Percentiles rank a stretch among this genome's conserved stretches.
Conservation (phyloP, 2,888 invertebrate species). For the Cosmorhoe ocellata region DNA sequence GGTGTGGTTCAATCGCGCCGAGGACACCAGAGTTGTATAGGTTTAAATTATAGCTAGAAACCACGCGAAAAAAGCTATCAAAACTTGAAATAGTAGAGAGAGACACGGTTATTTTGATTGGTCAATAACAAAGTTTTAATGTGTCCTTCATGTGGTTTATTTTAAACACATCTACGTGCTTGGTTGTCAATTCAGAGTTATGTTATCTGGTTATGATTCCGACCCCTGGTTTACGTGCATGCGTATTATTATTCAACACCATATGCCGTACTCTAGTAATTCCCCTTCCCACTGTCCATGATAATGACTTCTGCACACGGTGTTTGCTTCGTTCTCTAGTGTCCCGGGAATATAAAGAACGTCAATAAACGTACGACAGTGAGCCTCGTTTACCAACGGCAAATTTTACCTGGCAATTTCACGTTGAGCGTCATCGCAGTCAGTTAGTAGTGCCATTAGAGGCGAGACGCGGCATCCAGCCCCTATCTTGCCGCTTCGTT, state of each 20-base stretch:
- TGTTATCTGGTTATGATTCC: not conserved
- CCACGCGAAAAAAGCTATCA: no score
- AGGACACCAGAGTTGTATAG: no score
- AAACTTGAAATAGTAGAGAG: no score
- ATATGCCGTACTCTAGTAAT: not conserved
- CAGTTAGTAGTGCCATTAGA: conserved; percentile 73
- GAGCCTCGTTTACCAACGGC: conserved; percentile 5
- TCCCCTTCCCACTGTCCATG: not conserved
- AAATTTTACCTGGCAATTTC: conserved; percentile 30
- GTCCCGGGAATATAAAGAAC: not conserved
- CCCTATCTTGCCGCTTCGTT: conserved; percentile 54
- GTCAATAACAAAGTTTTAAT: no score
- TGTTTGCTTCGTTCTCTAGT: not conserved
- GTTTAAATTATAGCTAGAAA: no score
- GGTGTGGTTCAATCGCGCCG: no score
- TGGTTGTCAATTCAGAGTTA: not conserved
- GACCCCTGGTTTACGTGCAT: not conserved
- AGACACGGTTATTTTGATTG: no score
- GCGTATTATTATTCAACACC: not conserved
- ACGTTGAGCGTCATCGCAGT: conserved; percentile 38
- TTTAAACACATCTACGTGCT: no score
- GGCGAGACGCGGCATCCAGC: conserved; percentile 54
- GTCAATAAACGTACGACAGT: conserved; percentile 9
- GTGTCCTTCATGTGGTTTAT: no score
- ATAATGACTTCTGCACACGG: not conserved